Conservation (phyloP, 2,797 vertebrate species). For the Orestias chungarensis region DNA sequence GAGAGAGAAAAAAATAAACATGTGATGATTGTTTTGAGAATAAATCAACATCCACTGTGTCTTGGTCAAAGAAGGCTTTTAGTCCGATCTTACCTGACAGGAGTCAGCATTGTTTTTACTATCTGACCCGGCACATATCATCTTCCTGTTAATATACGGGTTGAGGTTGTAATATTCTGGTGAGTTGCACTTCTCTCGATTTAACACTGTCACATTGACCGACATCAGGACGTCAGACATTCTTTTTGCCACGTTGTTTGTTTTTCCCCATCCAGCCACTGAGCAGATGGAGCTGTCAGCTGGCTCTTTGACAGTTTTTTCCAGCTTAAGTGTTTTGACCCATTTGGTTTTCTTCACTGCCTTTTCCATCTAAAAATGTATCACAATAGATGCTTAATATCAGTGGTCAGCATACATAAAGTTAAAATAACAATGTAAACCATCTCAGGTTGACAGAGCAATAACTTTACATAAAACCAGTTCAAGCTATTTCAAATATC, state of each 20-base stretch:
- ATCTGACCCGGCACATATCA: conserved; percentile 73
- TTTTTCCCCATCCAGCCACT: conserved; percentile 75
- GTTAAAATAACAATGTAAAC: neutral
- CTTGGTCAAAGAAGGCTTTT: neutral
- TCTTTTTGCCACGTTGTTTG: rapidly evolving
- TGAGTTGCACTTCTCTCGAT: conserved; percentile 65
- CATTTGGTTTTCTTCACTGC: conserved; percentile 24
- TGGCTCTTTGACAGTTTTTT: neutral
- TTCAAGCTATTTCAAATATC: neutral
- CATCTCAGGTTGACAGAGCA: neutral
- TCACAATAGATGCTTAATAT: neutral
- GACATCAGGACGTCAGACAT: conserved; percentile 66
- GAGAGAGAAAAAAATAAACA: conserved; percentile 9
- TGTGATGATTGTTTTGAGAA: neutral
- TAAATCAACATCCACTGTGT: rapidly evolving
- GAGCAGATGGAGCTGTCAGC: conserved; percentile 35
- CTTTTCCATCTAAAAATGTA: conserved; percentile 56
- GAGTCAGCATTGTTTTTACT: conserved; percentile 9
- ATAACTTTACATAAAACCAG: neutral
- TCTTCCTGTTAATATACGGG: conserved; percentile 50
- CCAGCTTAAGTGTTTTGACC: conserved; percentile 33
- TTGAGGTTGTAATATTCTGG: conserved; percentile 41
- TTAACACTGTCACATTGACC: conserved; percentile 68
- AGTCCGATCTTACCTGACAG: conserved; percentile 43
- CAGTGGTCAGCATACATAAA: neutral